Percentiles rank a stretch among this genome's conserved stretches.
Evolutionary conservation across 1,140 invertebrate species (phyloP).

Genomic region (Oedothorax gibbosus): DNA sequence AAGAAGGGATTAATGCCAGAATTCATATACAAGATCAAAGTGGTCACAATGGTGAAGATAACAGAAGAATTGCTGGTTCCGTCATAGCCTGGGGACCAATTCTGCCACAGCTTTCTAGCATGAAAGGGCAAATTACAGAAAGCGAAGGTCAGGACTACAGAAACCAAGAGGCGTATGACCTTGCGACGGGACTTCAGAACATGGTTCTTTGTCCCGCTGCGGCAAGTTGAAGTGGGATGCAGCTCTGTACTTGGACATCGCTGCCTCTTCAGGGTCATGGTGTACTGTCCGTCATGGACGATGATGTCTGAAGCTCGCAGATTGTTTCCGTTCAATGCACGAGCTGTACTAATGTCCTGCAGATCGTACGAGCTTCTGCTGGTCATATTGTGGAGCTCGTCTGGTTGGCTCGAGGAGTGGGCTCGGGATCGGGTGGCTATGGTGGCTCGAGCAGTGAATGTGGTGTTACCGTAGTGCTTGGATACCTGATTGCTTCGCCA

Average conservation of each 20-base stretch:
- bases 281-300: slow-evolving; percentile 47
- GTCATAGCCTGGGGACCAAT: slow-evolving; percentile 76
- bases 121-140: slow-evolving; percentile 87
- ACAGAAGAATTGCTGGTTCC: slow-evolving; percentile 77
- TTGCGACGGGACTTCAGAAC: slow-evolving; percentile 66
- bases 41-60: slow-evolving; percentile 83
- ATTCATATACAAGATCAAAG: slow-evolving; percentile 85
- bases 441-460: slow-evolving; percentile 31
- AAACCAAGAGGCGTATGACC: slow-evolving; percentile 80
- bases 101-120: slow-evolving; percentile 83
- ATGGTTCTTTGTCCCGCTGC: slow-evolving; percentile 38
- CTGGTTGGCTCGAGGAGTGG: slow-evolving; percentile 24
- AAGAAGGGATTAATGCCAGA: slow-evolving; percentile 86
- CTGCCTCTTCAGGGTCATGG: slow-evolving; percentile 43
- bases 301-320: slow-evolving; percentile 52
- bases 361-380: slow-evolving; percentile 29
- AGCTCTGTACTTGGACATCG: slow-evolving; percentile 45
- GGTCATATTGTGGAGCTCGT: slow-evolving; percentile 29
- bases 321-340: slow-evolving; percentile 37
- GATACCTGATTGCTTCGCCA: slow-evolving; percentile 70
- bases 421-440: slow-evolving; percentile 6
- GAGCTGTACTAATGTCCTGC: not conserved
- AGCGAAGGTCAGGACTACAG: slow-evolving; percentile 84
- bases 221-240: slow-evolving; percentile 49
- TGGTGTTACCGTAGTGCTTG: slow-evolving; percentile 40